phyloP scores from a whole-genome alignment of 2,888 invertebrate genomes.

The Minunthozetes semirufus region DNA sequence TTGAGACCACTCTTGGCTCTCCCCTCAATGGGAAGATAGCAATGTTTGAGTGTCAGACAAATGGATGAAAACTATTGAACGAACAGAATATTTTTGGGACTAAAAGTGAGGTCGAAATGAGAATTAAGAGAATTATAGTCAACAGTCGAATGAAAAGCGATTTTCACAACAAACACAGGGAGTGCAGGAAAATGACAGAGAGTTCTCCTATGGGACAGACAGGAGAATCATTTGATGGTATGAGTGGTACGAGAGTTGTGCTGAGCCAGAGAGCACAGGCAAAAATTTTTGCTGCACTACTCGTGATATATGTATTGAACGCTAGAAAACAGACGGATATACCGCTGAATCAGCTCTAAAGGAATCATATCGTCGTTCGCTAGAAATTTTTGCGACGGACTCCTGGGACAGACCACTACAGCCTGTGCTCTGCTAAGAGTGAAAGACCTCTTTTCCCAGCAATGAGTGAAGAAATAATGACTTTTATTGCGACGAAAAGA shows the following conservation, averaged over 20 bases:
- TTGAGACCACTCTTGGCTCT: too few species aligned
- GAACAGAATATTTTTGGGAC: not conserved
- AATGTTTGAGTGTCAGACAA: not conserved
- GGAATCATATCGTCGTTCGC: constrained; percentile 18
- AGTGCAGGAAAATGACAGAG: constrained; percentile 4
- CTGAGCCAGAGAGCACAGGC: not conserved
- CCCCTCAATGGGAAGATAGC: too few species aligned
- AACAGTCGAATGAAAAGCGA: not conserved
- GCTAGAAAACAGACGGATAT: not conserved
- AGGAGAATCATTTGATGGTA: constrained; percentile 1
- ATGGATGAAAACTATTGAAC: not conserved
- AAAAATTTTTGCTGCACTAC: not conserved
- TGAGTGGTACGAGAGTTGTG: not conserved
- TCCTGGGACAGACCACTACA: constrained; percentile 1
- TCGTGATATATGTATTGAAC: too few species aligned
- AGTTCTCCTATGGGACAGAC: constrained; percentile 13
- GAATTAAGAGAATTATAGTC: not conserved
- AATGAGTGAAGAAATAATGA: not conserved
- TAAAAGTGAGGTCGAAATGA: not conserved
- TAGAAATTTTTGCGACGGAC: not conserved
- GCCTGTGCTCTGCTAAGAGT: not conserved
- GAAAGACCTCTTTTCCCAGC: not conserved
- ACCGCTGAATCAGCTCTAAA: constrained; percentile 9
- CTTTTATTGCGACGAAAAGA: not conserved
- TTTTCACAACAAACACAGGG: constrained; percentile 10